Percentiles rank a stretch among this genome's conserved stretches.
Conservation (phyloP, 1,140 invertebrate species). For the Aphaenogaster rudis region DNA sequence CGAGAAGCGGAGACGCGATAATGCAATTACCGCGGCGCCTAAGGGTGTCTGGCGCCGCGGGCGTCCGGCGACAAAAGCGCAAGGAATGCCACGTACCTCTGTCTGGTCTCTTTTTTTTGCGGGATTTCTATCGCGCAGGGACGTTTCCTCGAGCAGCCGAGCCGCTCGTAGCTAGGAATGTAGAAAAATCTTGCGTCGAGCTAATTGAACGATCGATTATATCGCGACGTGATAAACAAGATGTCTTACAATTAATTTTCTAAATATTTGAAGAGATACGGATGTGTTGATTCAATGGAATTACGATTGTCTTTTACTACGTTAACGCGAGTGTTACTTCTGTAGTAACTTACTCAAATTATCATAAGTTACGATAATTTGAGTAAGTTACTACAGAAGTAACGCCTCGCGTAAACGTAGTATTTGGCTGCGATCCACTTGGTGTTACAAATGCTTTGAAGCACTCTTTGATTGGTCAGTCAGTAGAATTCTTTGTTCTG, state of each 20-base stretch:
- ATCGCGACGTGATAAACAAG: neutral
- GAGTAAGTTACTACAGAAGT: no score
- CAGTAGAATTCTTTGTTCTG: no score
- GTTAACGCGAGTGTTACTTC: no score
- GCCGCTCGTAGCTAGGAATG: neutral
- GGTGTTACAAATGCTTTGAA: no score
- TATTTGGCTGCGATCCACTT: no score
- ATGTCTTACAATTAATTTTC: neutral
- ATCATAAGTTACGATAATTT: no score
- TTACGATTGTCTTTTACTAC: no score
- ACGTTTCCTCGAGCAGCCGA: neutral
- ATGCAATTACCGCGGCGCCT: neutral
- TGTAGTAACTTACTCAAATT: no score
- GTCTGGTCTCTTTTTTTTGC: neutral
- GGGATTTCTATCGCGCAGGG: neutral
- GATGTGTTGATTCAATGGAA: no score
- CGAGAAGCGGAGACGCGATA: neutral
- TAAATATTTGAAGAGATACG: no score
- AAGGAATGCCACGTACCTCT: neutral
- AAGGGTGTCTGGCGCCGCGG: constrained; percentile 13
- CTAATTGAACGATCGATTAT: neutral
- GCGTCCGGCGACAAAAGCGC: neutral
- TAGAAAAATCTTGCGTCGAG: neutral
- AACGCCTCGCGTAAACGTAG: no score
- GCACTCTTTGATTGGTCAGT: no score